These are phyloP conservation scores for Disparrhopalites patrizii DNA, from an alignment of 2,888 invertebrate genomes.

Conservation along the genomic window DNA sequence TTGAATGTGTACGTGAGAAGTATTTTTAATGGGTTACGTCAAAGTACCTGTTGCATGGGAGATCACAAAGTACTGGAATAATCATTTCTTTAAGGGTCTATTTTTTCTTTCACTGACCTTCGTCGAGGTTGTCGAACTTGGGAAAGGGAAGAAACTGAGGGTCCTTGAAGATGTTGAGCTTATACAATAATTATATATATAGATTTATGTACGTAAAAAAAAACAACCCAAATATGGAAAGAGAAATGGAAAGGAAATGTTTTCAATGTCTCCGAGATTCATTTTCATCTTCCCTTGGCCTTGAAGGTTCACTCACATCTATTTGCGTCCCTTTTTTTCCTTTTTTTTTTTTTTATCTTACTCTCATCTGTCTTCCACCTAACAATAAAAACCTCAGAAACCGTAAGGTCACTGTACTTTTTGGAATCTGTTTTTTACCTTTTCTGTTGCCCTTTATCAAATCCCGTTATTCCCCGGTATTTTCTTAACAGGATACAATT, in stretches of 20 bases:
- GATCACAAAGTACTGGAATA: too few species aligned
- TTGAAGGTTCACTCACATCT: slow-evolving; percentile 9
- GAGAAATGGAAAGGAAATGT: background rate
- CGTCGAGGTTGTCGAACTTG: slow-evolving; percentile 3
- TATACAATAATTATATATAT: background rate
- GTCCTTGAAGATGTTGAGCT: background rate
- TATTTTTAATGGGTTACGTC: too few species aligned
- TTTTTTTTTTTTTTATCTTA: background rate
- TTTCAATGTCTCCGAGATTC: slow-evolving; percentile 2
- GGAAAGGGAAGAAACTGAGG: background rate
- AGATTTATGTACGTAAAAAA: background rate
- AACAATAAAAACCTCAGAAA: background rate
- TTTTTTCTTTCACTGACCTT: slow-evolving; percentile 9
- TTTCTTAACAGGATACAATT: too few species aligned
- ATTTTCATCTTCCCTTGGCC: slow-evolving; percentile 9
- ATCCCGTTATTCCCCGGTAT: too few species aligned
- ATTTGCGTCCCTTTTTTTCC: background rate
- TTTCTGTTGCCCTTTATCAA: too few species aligned
- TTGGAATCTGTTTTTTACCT: too few species aligned
- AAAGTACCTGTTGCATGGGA: too few species aligned
- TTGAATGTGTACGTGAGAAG: too few species aligned
- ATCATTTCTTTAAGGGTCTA: too few species aligned
- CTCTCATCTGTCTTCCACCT: background rate
- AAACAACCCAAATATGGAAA: too few species aligned
- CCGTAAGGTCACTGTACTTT: background rate